A percentile compares a stretch with the other conserved stretches of the same genome.
Conservation (phyloP, 2,888 invertebrate species). For the Conus canariensis region DNA sequence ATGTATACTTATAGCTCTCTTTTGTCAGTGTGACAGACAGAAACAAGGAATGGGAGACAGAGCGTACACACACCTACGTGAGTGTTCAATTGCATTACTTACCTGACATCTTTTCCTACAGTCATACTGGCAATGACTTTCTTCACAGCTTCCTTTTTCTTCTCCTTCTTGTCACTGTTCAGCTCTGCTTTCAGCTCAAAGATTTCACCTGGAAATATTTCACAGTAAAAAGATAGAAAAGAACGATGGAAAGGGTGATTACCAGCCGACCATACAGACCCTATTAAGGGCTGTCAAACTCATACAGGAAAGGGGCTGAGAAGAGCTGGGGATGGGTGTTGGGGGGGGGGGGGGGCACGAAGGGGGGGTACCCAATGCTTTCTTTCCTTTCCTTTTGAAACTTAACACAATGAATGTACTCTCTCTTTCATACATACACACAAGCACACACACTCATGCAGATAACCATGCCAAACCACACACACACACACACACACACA, state of each 20-base stretch:
- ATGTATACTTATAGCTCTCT: too few species aligned
- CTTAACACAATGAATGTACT: too few species aligned
- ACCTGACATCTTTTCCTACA: slow-evolving; percentile 97
- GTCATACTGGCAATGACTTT: slow-evolving; percentile 99
- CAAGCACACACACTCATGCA: not conserved
- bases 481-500: slow-evolving; percentile 8
- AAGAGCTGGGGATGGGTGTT: not conserved
- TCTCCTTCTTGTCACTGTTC: slow-evolving; percentile 99
- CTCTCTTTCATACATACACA: too few species aligned
- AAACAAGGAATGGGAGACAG: too few species aligned
- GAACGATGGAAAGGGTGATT: not conserved
- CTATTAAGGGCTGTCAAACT: too few species aligned
- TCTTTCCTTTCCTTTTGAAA: too few species aligned
- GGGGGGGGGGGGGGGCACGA: not conserved
- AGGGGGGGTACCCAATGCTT: too few species aligned
- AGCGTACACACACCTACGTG: too few species aligned
- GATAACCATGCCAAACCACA: not conserved
- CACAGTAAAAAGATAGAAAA: not conserved
- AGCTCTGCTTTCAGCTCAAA: slow-evolving; percentile 99
- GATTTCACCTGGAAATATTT: slow-evolving; percentile 87
- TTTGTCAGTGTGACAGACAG: too few species aligned
- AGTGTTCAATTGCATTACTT: not conserved
- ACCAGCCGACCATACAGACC: too few species aligned
- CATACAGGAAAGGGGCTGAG: too few species aligned
- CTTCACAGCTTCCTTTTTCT: slow-evolving; percentile 99